Base-by-base conservation (phyloP, 2,888 invertebrate species). In the Spodoptera picta region DNA sequence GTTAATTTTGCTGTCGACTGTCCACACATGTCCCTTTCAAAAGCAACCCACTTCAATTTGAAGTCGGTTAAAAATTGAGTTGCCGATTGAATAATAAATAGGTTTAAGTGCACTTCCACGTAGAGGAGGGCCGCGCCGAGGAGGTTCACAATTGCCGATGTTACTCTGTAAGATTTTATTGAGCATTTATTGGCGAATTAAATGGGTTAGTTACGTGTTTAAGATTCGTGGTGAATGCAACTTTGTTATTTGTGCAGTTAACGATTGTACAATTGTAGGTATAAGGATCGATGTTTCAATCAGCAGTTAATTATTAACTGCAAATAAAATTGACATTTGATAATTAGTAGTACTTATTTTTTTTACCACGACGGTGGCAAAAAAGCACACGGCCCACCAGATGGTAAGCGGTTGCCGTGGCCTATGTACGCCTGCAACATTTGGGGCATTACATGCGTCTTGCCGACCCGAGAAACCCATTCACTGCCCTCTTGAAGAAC, bases 21-120 rank as follows among this genome's bases (percentile, higher is more conserved):
- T 36, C 36, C 36, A 9, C 36, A 9, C 9, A 45, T 7, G 4
- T 55, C 9, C 44, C n/a, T 24, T 51, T 9, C 9, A 19, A 7
- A 36, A 7, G 36, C 5, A 24, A 41, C 4, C 43, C 43, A 67
- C 48, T 60, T 71, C 52, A 53, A 66, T 61, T 65, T 61, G 27
- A 48, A 53, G 59, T 43, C 48, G 54, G 48, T 65, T 56, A 19
- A 54, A 58, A 62, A 42, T 60, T 54, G 23, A 46, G 41, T 46
- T 42, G 11, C 23, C 12, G 7, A 5, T 11, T 58, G 56, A 67
- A 75, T 74, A 67, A 72, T 71, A 51, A 52, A 67, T 57, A 19
- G 3, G 42, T 24, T 45, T 71, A 63, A 75, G 63, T 72, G 76
- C 73, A 10, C 48, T 59, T 60, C n/a, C 55, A 11, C 23, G 51